Evolutionary conservation across 2,797 vertebrate species (phyloP).

Genomic region (Propithecus perrieri): DNA sequence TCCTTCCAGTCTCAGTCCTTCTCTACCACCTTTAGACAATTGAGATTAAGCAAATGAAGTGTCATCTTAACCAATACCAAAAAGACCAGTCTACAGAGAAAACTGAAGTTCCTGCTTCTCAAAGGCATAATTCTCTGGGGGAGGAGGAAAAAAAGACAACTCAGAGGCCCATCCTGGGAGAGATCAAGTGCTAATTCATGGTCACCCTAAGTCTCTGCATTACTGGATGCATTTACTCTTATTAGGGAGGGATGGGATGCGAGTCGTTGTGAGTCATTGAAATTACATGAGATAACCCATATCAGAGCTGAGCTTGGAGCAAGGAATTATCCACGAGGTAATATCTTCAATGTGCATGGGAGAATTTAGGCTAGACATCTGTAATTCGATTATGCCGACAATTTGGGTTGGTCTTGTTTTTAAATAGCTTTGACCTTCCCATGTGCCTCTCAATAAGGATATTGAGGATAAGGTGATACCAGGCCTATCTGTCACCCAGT

Average conservation of each 20-base stretch:
- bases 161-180: not conserved
- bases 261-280: not conserved
- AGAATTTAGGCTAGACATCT: not conserved
- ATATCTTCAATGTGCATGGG: not conserved
- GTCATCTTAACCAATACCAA: not conserved
- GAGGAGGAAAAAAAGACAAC: not conserved
- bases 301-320: not conserved
- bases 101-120: not conserved
- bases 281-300: not conserved
- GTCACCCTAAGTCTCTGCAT: not conserved
- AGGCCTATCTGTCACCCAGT: not conserved
- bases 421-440: not conserved
- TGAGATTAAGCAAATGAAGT: constrained; percentile 1
- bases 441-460: not conserved
- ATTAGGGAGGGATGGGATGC: not conserved
- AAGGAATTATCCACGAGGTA: not conserved
- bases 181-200: not conserved
- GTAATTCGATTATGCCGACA: not conserved
- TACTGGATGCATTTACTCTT: not conserved
- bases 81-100: not conserved
- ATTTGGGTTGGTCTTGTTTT: not conserved
- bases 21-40: not conserved
- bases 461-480: not conserved
- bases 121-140: not conserved
- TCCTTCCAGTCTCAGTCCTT: not conserved